phyloP scores from a whole-genome alignment of 2,888 invertebrate species.

The Tupiocoris notatus region DNA sequence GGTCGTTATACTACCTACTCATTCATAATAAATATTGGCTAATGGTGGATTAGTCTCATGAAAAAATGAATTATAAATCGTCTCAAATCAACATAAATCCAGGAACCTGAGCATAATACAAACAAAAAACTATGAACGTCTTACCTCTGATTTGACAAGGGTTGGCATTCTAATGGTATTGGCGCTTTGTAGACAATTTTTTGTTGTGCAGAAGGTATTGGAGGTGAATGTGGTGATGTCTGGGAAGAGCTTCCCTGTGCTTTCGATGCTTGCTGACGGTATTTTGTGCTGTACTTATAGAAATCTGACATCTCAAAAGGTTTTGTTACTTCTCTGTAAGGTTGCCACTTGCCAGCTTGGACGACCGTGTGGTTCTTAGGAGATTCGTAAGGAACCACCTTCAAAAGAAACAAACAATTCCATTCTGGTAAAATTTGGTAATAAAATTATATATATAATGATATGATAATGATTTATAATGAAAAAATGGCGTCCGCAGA shows the following conservation, averaged over 20 bases:
- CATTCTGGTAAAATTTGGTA: too few relatives aligned
- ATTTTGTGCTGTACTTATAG: constrained; percentile 95
- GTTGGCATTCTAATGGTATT: constrained; percentile 58
- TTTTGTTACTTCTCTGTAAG: constrained; percentile 89
- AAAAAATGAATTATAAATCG: too few relatives aligned
- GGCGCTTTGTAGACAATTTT: constrained; percentile 58
- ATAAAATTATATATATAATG: too few relatives aligned
- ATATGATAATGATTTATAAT: too few relatives aligned
- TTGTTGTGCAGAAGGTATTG: constrained; percentile 47
- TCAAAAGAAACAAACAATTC: too few relatives aligned
- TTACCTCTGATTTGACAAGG: constrained; percentile 47
- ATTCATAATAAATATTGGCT: too few relatives aligned
- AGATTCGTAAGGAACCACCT: constrained; percentile 65
- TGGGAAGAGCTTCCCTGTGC: constrained; percentile 2
- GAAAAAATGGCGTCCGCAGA: too few relatives aligned
- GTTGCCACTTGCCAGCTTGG: constrained; percentile 84
- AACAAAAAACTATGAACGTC: not conserved
- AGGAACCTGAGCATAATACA: too few relatives aligned
- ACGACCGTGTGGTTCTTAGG: constrained; percentile 82
- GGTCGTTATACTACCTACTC: too few relatives aligned
- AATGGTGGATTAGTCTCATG: too few relatives aligned
- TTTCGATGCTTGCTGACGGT: constrained; percentile 61
- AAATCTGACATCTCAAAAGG: constrained; percentile 98
- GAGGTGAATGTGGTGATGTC: not conserved
- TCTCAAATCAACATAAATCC: not conserved